Evolutionary conservation across 23 tunicate species (phyloP).

Genomic region (Diplosoma virens): DNA sequence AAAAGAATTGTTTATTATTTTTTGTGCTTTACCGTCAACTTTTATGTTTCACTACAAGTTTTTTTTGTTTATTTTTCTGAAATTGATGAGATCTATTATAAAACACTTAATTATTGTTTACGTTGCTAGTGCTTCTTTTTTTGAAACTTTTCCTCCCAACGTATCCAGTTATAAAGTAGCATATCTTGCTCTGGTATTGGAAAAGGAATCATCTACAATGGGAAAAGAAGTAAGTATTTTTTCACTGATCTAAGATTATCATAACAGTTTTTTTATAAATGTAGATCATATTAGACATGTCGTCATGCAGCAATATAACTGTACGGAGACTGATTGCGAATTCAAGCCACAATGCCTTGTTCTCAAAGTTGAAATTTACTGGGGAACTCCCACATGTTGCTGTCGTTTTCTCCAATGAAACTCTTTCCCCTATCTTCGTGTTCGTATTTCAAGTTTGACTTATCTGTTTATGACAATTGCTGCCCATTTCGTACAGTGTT

Average conservation of each 20-base stretch:
- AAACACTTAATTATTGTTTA: too few relatives aligned
- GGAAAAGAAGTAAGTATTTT: constrained; percentile 26
- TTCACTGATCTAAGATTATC: neutral
- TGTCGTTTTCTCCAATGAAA: constrained; percentile 39
- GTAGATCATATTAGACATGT: constrained; percentile 80
- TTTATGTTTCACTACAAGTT: too few relatives aligned
- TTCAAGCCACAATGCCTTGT: too few relatives aligned
- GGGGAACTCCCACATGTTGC: constrained; percentile 42
- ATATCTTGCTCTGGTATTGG: constrained; percentile 12
- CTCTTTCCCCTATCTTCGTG: constrained; percentile 34
- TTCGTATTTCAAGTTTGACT: too few relatives aligned
- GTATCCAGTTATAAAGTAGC: neutral
- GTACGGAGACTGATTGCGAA: constrained; percentile 45
- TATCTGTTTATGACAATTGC: too few relatives aligned
- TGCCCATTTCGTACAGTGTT: too few relatives aligned
- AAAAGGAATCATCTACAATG: constrained; percentile 12
- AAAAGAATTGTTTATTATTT: too few relatives aligned
- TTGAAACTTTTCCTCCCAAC: neutral
- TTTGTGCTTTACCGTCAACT: neutral
- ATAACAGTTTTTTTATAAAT: neutral
- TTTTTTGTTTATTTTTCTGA: too few relatives aligned
- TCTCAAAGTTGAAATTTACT: neutral
- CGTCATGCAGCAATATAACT: constrained; percentile 67
- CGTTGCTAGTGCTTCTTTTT: neutral
- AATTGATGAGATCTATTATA: too few relatives aligned